Percentiles rank a stretch among this genome's conserved stretches.
Conservation (phyloP, 1,140 invertebrate genomes). For the Drosophila littoralis region DNA sequence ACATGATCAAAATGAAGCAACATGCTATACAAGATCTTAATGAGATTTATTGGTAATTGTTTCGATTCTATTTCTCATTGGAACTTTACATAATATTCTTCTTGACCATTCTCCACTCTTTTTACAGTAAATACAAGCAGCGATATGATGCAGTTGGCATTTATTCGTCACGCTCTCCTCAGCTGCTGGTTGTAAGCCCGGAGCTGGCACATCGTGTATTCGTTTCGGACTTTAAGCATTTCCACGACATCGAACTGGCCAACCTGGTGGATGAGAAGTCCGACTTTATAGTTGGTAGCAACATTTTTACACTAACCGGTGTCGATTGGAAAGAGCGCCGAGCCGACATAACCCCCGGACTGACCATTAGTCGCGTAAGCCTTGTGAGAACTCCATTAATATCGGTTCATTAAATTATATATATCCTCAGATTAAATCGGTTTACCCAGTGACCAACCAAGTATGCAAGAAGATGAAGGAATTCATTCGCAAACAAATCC, state of each 20-base stretch:
- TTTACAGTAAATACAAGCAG: slow-evolving; percentile 58
- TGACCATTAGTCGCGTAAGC: slow-evolving; percentile 84
- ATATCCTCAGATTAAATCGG: slow-evolving; percentile 62
- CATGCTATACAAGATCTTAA: slow-evolving; percentile 55
- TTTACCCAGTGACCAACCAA: slow-evolving; percentile 70
- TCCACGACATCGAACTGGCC: slow-evolving; percentile 78
- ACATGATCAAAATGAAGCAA: slow-evolving; percentile 48
- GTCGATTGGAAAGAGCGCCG: slow-evolving; percentile 86
- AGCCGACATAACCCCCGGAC: slow-evolving; percentile 85
- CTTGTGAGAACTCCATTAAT: too few species aligned
- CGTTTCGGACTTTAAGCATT: slow-evolving; percentile 85
- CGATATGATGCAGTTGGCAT: slow-evolving; percentile 71
- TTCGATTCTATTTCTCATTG: too few species aligned
- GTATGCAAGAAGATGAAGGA: slow-evolving; percentile 63
- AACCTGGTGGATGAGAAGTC: slow-evolving; percentile 68
- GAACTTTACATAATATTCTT: background rate
- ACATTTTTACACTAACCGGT: slow-evolving; percentile 84
- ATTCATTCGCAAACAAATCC: slow-evolving; percentile 59
- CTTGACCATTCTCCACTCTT: background rate
- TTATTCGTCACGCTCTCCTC: slow-evolving; percentile 50
- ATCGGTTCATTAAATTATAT: too few species aligned
- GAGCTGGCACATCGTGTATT: slow-evolving; percentile 85
- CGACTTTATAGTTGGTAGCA: slow-evolving; percentile 84
- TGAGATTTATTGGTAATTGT: slow-evolving; percentile 60
- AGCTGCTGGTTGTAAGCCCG: slow-evolving; percentile 85